Evolutionary conservation across 1,140 invertebrate species (phyloP), one percentile per base, ranked within the genome.

Genomic region (Nymphalis io): DNA sequence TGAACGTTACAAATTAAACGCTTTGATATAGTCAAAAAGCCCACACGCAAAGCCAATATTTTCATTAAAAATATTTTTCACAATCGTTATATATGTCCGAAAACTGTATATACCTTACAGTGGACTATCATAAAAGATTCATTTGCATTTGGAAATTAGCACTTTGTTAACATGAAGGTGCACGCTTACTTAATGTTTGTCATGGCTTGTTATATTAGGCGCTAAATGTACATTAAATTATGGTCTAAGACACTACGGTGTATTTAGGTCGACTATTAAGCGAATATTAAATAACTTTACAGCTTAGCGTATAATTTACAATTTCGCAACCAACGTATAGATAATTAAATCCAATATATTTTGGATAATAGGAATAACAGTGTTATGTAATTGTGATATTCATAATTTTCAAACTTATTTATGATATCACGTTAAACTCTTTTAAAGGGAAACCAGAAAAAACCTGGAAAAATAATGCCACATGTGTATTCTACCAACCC

Each of bases 121-220:
- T 55, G 40, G 20, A 18, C 10, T 68, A 62, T 62, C 62, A 39
- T 48, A 21, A 62, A 68, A 57, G 10, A 38, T 53, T 48, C 60
- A 62, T 68, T 68, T 68, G 23, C 67, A 68, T 68, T 68, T 55
- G 48, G 42, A 62, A 68, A 62, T 68, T 62, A 62, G 64, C 57
- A 60, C 48, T 18, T 46, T 44, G 46, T 68, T 21, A 68, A 62
- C 40, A 62, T 42, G 18, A 20, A 62, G 33, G 27, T 48, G 16
- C 33, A 63, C n/a, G 16, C 46, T 10, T 42, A 57, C 53, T 33
- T 20, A 23, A 16, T 58, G n/a, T 65, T 61, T 48, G 60, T 27
- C 42, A 27, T 60, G 59, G 4, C 60, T 42, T n/a, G 60, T 61
- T 23, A 27, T 11, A 20, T 10, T 51, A 33, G 27, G 27, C 10